These are phyloP conservation scores for Pherbina coryleti DNA, from an alignment of 2,888 invertebrate genomes.

Conservation along the genomic window DNA sequence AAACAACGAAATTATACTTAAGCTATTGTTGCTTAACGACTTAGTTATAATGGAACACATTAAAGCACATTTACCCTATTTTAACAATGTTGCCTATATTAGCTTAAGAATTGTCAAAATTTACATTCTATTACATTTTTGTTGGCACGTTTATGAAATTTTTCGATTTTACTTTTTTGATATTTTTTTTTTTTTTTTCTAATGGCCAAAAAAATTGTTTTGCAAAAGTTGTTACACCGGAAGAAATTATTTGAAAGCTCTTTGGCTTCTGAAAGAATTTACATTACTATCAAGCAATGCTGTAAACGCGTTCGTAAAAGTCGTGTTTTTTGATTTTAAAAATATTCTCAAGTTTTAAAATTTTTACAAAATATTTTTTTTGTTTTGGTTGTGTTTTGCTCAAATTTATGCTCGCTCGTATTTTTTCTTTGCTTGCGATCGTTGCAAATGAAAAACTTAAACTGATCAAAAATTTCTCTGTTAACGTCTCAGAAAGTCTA, in stretches of 20 bases:
- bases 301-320: conserved; percentile 32
- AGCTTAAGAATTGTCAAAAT: not conserved
- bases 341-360: not conserved
- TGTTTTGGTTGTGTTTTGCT: conserved; percentile 15
- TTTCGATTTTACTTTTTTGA: not conserved
- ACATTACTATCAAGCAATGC: too few species aligned
- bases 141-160: not conserved
- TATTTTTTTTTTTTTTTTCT: not conserved
- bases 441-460: conserved; percentile 67
- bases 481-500: conserved; percentile 59
- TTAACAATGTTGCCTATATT: too few species aligned
- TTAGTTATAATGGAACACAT: not conserved
- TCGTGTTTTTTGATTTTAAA: conserved; percentile 10
- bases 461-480: conserved; percentile 69
- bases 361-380: conserved; percentile 10
- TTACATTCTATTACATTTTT: not conserved
- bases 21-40: too few species aligned
- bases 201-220: not conserved
- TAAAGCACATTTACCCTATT: too few species aligned
- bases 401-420: conserved; percentile 34
- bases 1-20: too few species aligned
- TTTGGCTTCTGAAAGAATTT: too few species aligned
- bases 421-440: conserved; percentile 60
- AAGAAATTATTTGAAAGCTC: too few species aligned
- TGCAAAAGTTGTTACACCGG: too few species aligned